phyloP scores from a whole-genome alignment of 1,140 invertebrate genomes.

The Cyclargus thomasi region DNA sequence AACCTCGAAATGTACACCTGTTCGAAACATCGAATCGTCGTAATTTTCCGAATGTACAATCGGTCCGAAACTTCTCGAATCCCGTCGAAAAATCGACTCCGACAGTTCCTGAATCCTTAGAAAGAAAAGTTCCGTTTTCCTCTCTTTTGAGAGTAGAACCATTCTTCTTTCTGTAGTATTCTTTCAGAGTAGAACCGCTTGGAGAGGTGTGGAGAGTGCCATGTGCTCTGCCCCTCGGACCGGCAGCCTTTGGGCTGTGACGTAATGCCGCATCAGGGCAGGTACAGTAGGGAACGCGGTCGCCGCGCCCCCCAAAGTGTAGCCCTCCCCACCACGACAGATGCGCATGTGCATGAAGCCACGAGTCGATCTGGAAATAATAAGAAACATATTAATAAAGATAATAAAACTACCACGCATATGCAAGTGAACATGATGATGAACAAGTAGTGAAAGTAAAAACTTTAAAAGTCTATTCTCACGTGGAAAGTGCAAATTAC shows the following conservation, averaged over 20 bases:
- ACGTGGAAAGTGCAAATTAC: too few species aligned
- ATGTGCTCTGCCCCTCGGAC: constrained; percentile 96
- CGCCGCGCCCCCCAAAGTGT: constrained; percentile 92
- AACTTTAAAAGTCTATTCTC: too few species aligned
- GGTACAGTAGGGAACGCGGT: constrained; percentile 93
- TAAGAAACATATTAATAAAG: constrained; percentile 15
- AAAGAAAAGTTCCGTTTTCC: too few species aligned
- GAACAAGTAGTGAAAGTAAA: too few species aligned
- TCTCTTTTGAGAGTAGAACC: too few species aligned
- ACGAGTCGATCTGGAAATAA: constrained; percentile 86
- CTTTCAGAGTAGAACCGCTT: constrained; percentile 87
- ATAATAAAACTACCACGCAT: too few species aligned
- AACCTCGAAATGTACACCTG: constrained; percentile 30
- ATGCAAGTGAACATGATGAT: too few species aligned
- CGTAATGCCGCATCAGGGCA: constrained; percentile 94
- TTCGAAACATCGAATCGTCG: constrained; percentile 15
- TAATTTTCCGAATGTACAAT: background rate
- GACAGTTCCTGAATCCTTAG: background rate
- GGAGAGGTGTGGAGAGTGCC: constrained; percentile 91
- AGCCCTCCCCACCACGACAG: constrained; percentile 83
- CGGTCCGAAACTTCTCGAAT: too few species aligned
- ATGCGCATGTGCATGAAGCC: constrained; percentile 98
- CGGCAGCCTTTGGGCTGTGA: constrained; percentile 90
- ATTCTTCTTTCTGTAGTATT: too few species aligned
- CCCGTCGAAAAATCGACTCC: background rate